These are phyloP conservation scores for Coelopa pilipes DNA, from an alignment of 2,888 invertebrate genomes.

Conservation along the genomic window DNA sequence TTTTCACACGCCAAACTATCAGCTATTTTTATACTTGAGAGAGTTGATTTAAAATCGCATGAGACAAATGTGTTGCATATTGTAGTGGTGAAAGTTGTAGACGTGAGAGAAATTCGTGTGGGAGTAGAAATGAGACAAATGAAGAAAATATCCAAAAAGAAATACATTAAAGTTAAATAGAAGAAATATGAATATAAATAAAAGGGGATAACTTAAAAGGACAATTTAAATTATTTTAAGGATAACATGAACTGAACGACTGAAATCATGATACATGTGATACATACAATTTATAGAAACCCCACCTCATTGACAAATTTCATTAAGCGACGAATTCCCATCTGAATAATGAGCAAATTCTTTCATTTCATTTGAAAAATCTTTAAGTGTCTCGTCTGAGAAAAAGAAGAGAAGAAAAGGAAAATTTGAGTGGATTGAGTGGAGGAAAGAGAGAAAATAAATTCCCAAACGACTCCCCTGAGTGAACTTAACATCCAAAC, in stretches of 20 bases:
- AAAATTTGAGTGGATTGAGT: not conserved
- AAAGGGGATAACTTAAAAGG: too few species aligned
- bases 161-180: slow-evolving; percentile 7
- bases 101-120: not conserved
- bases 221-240: too few species aligned
- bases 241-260: too few species aligned
- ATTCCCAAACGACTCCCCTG: slow-evolving; percentile 14
- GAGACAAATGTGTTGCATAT: slow-evolving; percentile 10
- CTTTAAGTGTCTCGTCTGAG: too few species aligned
- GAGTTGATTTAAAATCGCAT: not conserved
- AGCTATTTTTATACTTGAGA: not conserved
- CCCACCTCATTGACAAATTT: too few species aligned
- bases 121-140: not conserved
- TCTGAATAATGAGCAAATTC: too few species aligned
- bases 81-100: not conserved
- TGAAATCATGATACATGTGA: too few species aligned
- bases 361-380: too few species aligned
- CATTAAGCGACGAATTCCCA: too few species aligned
- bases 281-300: too few species aligned
- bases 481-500: not conserved
- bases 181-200: too few species aligned
- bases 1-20: not conserved
- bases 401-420: not conserved
- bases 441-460: not conserved
- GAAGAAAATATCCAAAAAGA: not conserved